Base-by-base conservation (phyloP, 2,113 vertebrate species). In the Rostratula benghalensis region DNA sequence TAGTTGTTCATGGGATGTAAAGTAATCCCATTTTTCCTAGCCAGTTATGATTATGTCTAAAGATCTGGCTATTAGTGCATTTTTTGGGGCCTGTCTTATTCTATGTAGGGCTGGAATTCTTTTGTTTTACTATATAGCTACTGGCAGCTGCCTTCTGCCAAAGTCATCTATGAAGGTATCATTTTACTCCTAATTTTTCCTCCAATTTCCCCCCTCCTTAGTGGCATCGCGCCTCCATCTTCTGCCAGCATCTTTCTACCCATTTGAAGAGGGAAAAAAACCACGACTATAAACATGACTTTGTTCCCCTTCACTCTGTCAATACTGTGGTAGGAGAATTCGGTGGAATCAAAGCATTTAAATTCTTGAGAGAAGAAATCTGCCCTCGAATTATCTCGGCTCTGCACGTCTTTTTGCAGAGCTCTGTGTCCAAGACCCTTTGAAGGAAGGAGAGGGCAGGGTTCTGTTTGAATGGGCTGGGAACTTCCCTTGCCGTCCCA, bases 161-260 rank as follows among this genome's bases (percentile, higher is more conserved):
- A 85, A 96, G 83, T 61, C 88, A 85, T 89, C 93, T 90, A 10
- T 39, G 67, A 94, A 91, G 74, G n/a, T 96, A 90, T 94, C 39
- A 48, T 92, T 97, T 97, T 95, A 92, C 73, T 96, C 77, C 60
- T 95, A 1, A 74, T 94, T 97, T 97, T 97, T 75, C 67, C 65
- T 94, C 43, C n/a, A 83, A 75, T 82, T 96, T 82, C 60, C 79
- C 74, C 22, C 9, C 3, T 83, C 16, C 21, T 81, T 77, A 91
- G 84, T 95, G 89, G 89, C 56, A 57, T 50, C 74, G 86, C 87
- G 84, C 93, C 83, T 86, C 24, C 77, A 43, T 90, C 87, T 95
- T 90, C 79, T 82, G 81, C 70, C 73, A 78, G 84, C 73, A 78
- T 94, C 84, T 95, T 96, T 94, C 91, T 43, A 92, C 51, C 28